Percentiles rank a stretch among this genome's conserved stretches.
Evolutionary conservation across 1,140 invertebrate species (phyloP).

Genomic region (Leptinotarsa undecemlineata): DNA sequence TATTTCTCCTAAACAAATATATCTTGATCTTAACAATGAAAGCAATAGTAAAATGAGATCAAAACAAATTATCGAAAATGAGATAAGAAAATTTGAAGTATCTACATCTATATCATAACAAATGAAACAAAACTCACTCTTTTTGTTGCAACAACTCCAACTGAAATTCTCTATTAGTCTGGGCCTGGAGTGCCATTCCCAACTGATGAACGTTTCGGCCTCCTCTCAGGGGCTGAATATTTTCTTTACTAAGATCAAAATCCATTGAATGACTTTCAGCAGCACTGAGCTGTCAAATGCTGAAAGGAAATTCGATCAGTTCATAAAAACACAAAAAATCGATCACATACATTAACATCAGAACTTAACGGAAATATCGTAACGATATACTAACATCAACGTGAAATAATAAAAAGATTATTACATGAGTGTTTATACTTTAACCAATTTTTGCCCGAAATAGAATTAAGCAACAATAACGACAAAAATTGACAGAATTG

Average conservation of each 20-base stretch:
- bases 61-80: too few relatives aligned
- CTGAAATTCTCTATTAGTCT: conserved; percentile 65
- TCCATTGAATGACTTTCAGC: conserved; percentile 59
- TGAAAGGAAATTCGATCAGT: conserved; percentile 10
- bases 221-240: conserved; percentile 85
- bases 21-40: too few relatives aligned
- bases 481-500: conserved; percentile 12
- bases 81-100: too few relatives aligned
- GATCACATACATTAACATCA: neutral
- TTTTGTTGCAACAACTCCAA: conserved; percentile 61
- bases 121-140: conserved; percentile 56
- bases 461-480: neutral
- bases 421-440: neutral
- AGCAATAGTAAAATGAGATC: too few relatives aligned
- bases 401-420: neutral
- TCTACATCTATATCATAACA: neutral
- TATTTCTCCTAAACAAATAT: too few relatives aligned
- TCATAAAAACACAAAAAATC: conserved; percentile 20
- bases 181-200: conserved; percentile 73
- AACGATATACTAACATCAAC: neutral
- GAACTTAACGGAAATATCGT: neutral
- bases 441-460: neutral
- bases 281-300: conserved; percentile 28
- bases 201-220: conserved; percentile 78
- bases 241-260: conserved; percentile 81